Evolutionary conservation across 2,113 vertebrate genomes (phyloP).

Genomic region (Origma solitaria): DNA sequence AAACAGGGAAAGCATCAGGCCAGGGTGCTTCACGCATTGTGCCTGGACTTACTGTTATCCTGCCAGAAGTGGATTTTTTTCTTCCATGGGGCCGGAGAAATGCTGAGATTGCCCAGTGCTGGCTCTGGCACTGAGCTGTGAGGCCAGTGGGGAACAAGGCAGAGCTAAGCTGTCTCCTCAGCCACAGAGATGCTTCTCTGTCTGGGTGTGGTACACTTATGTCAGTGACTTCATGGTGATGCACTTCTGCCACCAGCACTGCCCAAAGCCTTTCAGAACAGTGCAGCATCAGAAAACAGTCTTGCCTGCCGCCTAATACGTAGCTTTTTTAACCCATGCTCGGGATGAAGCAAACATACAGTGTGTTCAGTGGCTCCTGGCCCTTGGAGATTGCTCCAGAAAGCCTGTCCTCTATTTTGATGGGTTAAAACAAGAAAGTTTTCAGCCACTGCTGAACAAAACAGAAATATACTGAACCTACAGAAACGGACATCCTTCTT

Average conservation of each 20-base stretch:
- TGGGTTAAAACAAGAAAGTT: neutral
- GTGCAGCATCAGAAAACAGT: neutral
- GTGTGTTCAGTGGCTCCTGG: neutral
- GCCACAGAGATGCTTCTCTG: neutral
- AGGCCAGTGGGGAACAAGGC: neutral
- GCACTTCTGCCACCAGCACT: neutral
- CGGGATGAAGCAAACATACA: neutral
- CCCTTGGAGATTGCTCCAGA: neutral
- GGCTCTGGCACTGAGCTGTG: neutral
- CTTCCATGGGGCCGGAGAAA: neutral
- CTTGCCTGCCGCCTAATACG: neutral
- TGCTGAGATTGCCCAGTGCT: fast-evolving
- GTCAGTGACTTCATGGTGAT: neutral
- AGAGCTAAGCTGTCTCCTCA: fast-evolving
- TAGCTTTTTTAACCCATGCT: neutral
- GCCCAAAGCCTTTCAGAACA: neutral
- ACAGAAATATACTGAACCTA: fast-evolving
- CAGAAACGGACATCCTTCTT: neutral
- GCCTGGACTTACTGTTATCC: neutral
- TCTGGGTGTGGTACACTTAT: fast-evolving
- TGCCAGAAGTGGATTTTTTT: neutral
- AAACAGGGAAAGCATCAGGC: neutral
- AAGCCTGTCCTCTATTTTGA: neutral
- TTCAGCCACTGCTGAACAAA: neutral
- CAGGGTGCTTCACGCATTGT: neutral